Evolutionary conservation across 2,113 vertebrate genomes (phyloP).

Genomic region (Cranoglanis bouderius): DNA sequence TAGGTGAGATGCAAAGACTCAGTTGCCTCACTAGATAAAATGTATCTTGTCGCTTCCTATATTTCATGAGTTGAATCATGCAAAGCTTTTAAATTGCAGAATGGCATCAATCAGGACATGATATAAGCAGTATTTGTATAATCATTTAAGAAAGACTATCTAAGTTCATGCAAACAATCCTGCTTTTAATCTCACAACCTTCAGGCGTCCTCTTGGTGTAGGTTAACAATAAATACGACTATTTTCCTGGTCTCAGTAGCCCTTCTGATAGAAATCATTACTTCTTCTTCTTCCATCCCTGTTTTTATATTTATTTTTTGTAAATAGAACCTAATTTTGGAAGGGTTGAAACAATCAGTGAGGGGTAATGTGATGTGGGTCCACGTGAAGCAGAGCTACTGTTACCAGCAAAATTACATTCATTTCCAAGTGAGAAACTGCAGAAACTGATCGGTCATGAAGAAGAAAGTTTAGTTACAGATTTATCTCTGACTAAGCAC

Average conservation of each 20-base stretch:
- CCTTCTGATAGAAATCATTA: conserved; percentile 66
- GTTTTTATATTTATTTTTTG: too few relatives aligned
- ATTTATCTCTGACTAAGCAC: background rate
- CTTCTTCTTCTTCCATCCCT: conserved; percentile 53
- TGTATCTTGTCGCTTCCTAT: background rate
- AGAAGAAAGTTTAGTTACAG: background rate
- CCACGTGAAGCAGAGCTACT: background rate
- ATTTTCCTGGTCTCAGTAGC: conserved; percentile 3
- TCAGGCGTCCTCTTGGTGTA: conserved; percentile 54
- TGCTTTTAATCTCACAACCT: conserved; percentile 37
- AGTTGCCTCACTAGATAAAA: background rate
- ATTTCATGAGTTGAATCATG: background rate
- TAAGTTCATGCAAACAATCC: background rate
- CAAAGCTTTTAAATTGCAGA: background rate
- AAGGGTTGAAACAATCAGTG: too few relatives aligned
- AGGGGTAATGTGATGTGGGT: background rate
- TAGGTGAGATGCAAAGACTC: background rate
- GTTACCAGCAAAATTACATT: background rate
- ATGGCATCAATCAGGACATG: background rate
- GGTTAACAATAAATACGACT: background rate
- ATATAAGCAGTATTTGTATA: background rate
- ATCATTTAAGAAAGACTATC: background rate
- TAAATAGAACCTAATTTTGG: too few relatives aligned
- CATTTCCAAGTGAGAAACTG: background rate
- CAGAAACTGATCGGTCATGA: background rate